These are phyloP conservation scores for Panulirus ornatus DNA, from an alignment of 1,140 invertebrate genomes.

Conservation along the genomic window DNA sequence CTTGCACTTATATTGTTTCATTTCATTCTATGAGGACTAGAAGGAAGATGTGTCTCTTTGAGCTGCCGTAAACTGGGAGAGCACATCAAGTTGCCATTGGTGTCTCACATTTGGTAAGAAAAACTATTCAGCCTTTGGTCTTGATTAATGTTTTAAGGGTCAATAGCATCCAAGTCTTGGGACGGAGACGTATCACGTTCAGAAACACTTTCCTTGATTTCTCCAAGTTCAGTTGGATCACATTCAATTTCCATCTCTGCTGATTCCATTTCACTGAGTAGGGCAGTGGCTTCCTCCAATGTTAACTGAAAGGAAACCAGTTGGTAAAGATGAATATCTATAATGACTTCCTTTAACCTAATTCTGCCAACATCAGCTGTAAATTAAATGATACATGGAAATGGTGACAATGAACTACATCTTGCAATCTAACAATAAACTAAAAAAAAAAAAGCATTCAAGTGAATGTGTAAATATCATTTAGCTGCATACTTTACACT, in stretches of 20 bases:
- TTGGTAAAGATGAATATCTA: background rate
- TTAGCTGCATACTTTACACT: no score
- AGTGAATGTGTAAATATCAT: no score
- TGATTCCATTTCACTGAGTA: conserved; percentile 75
- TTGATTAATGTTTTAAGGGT: conserved; percentile 36
- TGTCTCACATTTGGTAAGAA: background rate
- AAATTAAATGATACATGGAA: no score
- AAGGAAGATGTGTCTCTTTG: background rate
- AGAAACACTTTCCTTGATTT: conserved; percentile 72
- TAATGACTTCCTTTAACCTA: no score
- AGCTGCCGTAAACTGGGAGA: background rate
- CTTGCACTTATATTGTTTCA: background rate
- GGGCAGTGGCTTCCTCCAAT: conserved; percentile 75
- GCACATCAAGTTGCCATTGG: background rate
- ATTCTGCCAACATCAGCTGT: no score
- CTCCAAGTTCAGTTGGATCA: conserved; percentile 69
- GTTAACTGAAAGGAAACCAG: conserved; percentile 72
- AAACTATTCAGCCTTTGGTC: background rate
- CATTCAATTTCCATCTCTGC: conserved; percentile 74
- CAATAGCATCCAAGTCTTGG: conserved; percentile 65
- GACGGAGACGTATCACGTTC: conserved; percentile 61
- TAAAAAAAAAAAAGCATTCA: no score
- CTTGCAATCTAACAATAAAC: no score
- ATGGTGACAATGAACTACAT: no score
- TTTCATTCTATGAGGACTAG: background rate